These are phyloP conservation scores for Pseudochirops corinnae DNA, from an alignment of 2,797 vertebrate genomes.

Conservation along the genomic window DNA sequence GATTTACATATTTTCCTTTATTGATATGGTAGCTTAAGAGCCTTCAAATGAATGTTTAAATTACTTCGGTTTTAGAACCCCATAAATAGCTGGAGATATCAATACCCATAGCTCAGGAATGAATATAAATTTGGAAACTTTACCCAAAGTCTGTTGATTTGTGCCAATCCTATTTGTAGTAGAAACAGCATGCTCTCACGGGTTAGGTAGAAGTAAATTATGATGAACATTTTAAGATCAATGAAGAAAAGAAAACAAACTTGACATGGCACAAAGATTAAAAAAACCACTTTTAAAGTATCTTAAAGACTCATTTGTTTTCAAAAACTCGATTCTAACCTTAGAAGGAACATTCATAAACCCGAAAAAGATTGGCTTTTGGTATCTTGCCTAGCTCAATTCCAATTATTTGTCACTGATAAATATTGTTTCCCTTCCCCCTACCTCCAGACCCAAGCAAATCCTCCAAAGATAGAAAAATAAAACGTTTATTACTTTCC, in stretches of 20 bases:
- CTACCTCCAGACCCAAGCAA: not conserved
- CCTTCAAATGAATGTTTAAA: conserved; percentile 9
- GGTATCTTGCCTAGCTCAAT: not conserved
- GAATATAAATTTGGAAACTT: conserved; percentile 33
- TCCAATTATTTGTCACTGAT: not conserved
- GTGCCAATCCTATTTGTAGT: not conserved
- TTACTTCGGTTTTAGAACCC: conserved; percentile 35
- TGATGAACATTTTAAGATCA: conserved; percentile 18
- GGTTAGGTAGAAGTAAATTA: not conserved
- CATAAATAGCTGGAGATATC: conserved; percentile 9
- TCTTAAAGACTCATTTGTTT: not conserved
- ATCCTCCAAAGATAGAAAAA: conserved; percentile 41
- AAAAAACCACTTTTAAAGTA: not conserved
- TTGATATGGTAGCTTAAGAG: conserved; percentile 10
- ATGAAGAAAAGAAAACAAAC: conserved; percentile 9
- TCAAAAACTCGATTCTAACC: not conserved
- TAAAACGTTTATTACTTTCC: not conserved
- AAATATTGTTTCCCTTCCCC: conserved; percentile 48
- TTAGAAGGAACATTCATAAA: conserved; percentile 13
- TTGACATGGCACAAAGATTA: not conserved
- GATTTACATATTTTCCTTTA: conserved; percentile 9
- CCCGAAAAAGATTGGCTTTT: conserved; percentile 11
- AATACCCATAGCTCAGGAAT: conserved; percentile 44
- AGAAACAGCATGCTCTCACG: not conserved
- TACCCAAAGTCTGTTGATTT: conserved; percentile 29